Conservation (phyloP, 2,797 vertebrate genomes). For the Gallirallus australis region DNA sequence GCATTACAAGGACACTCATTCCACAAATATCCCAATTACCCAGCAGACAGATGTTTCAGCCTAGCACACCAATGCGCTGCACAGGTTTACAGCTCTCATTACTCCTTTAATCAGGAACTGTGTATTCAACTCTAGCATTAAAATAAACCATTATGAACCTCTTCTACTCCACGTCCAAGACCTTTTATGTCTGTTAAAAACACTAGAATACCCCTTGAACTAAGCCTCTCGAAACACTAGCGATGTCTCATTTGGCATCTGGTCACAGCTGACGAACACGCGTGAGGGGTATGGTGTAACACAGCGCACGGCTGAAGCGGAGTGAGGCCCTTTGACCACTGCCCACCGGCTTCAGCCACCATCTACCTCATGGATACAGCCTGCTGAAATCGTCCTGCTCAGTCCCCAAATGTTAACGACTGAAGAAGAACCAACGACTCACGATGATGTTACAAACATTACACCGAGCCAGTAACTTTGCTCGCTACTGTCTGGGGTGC, state of each 20-base stretch:
- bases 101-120: background rate
- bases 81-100: background rate
- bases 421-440: background rate
- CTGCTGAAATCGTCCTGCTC: background rate
- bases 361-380: background rate
- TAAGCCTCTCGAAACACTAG: background rate
- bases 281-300: accelerated
- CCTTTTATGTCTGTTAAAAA: background rate
- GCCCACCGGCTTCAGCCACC: background rate
- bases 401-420: too few relatives aligned
- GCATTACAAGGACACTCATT: background rate
- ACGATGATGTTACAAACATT: accelerated
- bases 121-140: background rate
- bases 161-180: background rate
- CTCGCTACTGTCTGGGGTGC: accelerated
- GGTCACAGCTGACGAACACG: accelerated
- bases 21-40: background rate
- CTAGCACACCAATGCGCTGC: background rate
- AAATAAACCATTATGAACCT: background rate
- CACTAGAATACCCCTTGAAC: background rate
- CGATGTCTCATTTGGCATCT: accelerated
- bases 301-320: too few relatives aligned
- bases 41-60: background rate
- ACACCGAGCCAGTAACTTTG: accelerated
- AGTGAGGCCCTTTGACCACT: background rate